Base-by-base conservation (phyloP, 2,113 vertebrate species). In the Vicugna pacos region DNA sequence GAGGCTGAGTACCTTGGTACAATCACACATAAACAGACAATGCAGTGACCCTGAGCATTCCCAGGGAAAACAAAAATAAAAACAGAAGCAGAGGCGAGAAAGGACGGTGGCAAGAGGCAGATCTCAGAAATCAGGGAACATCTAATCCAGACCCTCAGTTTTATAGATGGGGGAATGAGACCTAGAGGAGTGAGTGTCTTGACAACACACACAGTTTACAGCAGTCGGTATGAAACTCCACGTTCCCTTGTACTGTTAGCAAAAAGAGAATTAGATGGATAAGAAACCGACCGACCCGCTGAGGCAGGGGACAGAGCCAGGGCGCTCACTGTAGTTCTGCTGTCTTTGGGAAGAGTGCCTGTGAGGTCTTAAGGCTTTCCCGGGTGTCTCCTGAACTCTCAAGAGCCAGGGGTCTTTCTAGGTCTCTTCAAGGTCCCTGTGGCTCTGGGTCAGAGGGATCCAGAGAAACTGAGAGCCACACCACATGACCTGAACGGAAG, bases 1-100 rank as follows among this genome's bases (percentile, higher is more conserved):
- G 81, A 96, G 89, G 90, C 96, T 46, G 76, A 75, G 48, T 67
- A 85, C 73, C 88, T 96, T 42, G 56, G 72, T 24, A 96, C 91
- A 64, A 58, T 87, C 96, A 96, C 94, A 96, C 2, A 95, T 5
- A 93, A 84, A 96, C 24, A 64, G 62, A 96, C 38, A 62, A 38
- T 50, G 38, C 46, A 82, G 76, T 9, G 75, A 79, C 85, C 88
- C 81, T 16, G 38, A 84, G 79, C 76, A 50, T 38, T 86, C 85
- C 75, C 70, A 72, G 84, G 90, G 73, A 80, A 76, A 83, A 96
- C 26, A 26, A 60, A 30, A 16, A 80, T 62, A 50, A 92, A 56
- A 65, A 48, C 9, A 52, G 38, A 69, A 70, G 30, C 19, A 60
- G 50, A 89, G 54, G 70, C 48, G 30, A 94, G 72, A 93, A 42